Evolutionary conservation across 2,113 vertebrate species (phyloP).

Genomic region (Cynocephalus volans): DNA sequence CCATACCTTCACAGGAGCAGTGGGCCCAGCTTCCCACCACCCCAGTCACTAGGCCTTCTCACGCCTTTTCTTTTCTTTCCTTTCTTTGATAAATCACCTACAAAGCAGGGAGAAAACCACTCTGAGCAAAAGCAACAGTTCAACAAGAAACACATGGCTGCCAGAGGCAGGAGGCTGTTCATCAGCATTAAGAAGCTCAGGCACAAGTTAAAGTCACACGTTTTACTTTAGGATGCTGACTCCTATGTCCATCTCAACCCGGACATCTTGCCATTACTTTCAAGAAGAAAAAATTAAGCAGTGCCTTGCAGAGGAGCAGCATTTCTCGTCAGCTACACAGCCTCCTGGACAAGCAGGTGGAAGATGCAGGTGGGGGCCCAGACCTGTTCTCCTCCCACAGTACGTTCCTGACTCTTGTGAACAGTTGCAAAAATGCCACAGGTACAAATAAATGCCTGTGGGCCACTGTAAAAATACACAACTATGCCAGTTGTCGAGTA

Average conservation of each 20-base stretch:
- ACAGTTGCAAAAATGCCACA: neutral
- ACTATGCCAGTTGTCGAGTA: too few species aligned
- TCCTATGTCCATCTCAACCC: neutral
- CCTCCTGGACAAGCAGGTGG: neutral
- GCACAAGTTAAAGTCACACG: accelerated
- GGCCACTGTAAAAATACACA: too few species aligned
- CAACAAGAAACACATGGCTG: neutral
- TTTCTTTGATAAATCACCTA: neutral
- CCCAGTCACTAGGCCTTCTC: neutral
- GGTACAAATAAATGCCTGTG: neutral
- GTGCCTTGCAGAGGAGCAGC: neutral
- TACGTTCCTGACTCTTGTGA: neutral
- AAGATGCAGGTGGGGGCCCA: too few species aligned
- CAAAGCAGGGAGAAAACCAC: neutral
- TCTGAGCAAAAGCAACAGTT: neutral
- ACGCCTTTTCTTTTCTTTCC: neutral
- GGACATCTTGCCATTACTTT: neutral
- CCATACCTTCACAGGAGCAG: neutral
- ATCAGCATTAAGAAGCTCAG: accelerated
- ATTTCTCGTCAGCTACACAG: neutral
- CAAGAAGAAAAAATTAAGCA: neutral
- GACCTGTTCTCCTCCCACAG: too few species aligned
- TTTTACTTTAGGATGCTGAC: neutral
- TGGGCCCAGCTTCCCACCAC: neutral
- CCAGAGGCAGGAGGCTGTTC: neutral